These are phyloP conservation scores for Gavia stellata DNA, from an alignment of 2,113 vertebrate species.

Conservation along the genomic window DNA sequence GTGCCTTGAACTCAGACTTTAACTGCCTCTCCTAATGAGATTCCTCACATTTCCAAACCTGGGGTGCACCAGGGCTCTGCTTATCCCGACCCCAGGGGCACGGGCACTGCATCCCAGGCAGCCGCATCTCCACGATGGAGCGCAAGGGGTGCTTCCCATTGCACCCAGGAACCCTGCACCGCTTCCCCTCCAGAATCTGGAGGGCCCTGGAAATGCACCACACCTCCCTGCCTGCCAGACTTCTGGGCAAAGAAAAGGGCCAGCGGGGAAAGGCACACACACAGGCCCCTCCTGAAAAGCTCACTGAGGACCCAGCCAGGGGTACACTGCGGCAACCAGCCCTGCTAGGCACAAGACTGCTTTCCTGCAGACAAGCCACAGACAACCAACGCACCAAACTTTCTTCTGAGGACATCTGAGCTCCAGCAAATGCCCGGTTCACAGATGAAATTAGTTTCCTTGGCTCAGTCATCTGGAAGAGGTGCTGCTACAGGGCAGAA, in stretches of 20 bases:
- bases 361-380: neutral
- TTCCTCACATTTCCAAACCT: neutral
- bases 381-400: neutral
- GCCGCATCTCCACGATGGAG: neutral
- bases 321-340: neutral
- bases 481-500: neutral
- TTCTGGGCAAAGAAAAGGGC: neutral
- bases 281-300: neutral
- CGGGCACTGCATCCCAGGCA: neutral
- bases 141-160: neutral
- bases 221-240: neutral
- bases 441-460: neutral
- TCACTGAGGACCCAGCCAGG: neutral
- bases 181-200: neutral
- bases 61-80: neutral
- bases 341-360: neutral
- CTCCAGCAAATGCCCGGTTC: neutral
- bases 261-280: fast-evolving
- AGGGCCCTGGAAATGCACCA: neutral
- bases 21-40: neutral
- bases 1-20: neutral
- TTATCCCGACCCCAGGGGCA: neutral
- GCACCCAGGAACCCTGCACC: fast-evolving
- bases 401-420: neutral
- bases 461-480: neutral